Evolutionary conservation across 2,888 invertebrate genomes (phyloP).

Genomic region (Eulithis prunata): DNA sequence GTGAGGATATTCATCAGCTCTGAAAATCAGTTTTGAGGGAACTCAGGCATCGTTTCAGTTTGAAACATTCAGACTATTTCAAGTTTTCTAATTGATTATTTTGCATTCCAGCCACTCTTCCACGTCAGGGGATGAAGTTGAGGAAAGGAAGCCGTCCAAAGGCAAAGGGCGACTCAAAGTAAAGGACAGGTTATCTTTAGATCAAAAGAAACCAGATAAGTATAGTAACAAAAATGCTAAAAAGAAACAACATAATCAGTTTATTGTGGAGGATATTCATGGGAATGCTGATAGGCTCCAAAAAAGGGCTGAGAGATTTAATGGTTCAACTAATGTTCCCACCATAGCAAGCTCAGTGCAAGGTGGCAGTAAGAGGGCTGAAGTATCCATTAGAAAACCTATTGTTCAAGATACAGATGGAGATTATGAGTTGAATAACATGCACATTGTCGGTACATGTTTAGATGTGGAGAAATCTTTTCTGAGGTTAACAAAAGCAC

Average conservation of each 20-base stretch:
- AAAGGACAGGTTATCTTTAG: constrained; percentile 83
- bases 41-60: no score
- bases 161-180: constrained; percentile 79
- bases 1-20: no score
- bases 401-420: constrained; percentile 86
- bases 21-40: no score
- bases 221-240: constrained; percentile 80
- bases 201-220: constrained; percentile 73
- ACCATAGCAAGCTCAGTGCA: constrained; percentile 78
- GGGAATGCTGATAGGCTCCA: constrained; percentile 91
- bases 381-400: constrained; percentile 61
- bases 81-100: constrained; percentile 22
- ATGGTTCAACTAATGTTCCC: constrained; percentile 73
- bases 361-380: constrained; percentile 60
- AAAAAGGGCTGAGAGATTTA: constrained; percentile 96
- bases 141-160: constrained; percentile 75
- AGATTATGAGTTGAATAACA: constrained; percentile 92
- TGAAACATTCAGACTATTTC: background rate
- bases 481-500: constrained; percentile 97
- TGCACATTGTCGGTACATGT: constrained; percentile 97
- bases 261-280: constrained; percentile 87
- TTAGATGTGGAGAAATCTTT: constrained; percentile 98
- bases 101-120: constrained; percentile 77
- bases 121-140: constrained; percentile 81
- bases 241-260: constrained; percentile 87